Conservation (phyloP, 1,140 invertebrate species). For the Onthophagus taurus region DNA sequence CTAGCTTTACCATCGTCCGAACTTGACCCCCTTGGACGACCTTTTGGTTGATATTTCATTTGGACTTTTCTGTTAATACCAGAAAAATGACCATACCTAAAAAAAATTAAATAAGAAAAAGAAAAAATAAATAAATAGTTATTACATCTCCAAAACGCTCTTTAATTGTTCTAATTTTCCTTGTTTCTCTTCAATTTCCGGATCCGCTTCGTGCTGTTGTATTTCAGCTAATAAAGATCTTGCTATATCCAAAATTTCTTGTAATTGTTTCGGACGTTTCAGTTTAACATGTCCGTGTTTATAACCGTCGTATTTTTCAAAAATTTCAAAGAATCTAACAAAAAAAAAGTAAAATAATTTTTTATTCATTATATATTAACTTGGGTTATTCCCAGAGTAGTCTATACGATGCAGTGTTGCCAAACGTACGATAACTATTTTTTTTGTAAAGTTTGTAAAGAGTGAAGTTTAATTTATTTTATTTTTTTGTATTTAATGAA, state of each 20-base stretch:
- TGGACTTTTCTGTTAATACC: conserved; percentile 99
- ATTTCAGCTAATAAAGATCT: conserved; percentile 81
- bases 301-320: conserved; percentile 94
- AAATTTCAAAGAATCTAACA: conserved; percentile 93
- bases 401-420: not conserved
- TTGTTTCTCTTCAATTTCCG: conserved; percentile 94
- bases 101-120: conserved; percentile 21
- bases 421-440: not conserved
- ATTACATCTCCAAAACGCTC: conserved; percentile 95
- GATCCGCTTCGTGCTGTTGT: conserved; percentile 69
- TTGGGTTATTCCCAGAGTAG: no score
- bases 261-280: conserved; percentile 94
- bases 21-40: conserved; percentile 82
- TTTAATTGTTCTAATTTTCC: conserved; percentile 96
- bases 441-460: no score
- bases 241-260: conserved; percentile 94
- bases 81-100: conserved; percentile 98
- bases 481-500: no score
- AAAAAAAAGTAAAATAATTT: conserved; percentile 6
- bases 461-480: no score
- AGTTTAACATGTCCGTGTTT: conserved; percentile 95
- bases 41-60: conserved; percentile 97
- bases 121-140: conserved; percentile 6
- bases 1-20: conserved; percentile 80
- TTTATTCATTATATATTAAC: not conserved